A percentile compares a stretch with the other conserved stretches of the same genome.
Conservation (phyloP, 2,113 vertebrate species). For the Rutilus rutilus region DNA sequence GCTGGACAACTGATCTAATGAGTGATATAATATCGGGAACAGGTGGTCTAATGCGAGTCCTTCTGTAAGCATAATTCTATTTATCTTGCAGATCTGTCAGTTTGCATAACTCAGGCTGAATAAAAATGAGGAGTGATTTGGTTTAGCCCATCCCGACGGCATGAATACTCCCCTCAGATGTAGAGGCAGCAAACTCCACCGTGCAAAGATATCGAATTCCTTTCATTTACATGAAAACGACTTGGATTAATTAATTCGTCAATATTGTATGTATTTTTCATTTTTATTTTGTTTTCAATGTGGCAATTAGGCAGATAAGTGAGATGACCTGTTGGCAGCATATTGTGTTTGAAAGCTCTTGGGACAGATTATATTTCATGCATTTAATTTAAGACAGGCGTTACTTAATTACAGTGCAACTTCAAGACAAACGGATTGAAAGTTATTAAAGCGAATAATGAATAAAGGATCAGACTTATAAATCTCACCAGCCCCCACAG, state of each 20-base stretch:
- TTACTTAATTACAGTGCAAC: conserved; percentile 28
- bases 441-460: conserved; percentile 7
- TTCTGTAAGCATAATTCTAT: conserved; percentile 68
- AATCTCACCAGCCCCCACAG: not conserved
- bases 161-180: conserved; percentile 58
- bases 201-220: conserved; percentile 17
- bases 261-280: conserved; percentile 4
- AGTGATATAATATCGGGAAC: conserved; percentile 64
- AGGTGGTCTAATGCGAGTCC: conserved; percentile 46
- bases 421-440: conserved; percentile 21
- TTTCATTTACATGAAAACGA: not conserved
- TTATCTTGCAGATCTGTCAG: conserved; percentile 63
- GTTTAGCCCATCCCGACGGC: conserved; percentile 46
- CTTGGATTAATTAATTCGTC: not conserved
- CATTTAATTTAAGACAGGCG: not conserved
- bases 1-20: conserved; percentile 39
- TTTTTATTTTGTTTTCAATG: not conserved
- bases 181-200: not conserved
- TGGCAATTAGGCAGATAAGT: not conserved
- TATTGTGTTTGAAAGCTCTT: not conserved
- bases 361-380: conserved; percentile 22
- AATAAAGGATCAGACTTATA: not conserved
- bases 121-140: conserved; percentile 48
- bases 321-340: not conserved
- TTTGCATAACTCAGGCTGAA: conserved; percentile 61